Percentiles rank a stretch among this genome's conserved stretches.
phyloP scores from a whole-genome alignment of 2,888 invertebrate species.

The Tyria jacobaeae region DNA sequence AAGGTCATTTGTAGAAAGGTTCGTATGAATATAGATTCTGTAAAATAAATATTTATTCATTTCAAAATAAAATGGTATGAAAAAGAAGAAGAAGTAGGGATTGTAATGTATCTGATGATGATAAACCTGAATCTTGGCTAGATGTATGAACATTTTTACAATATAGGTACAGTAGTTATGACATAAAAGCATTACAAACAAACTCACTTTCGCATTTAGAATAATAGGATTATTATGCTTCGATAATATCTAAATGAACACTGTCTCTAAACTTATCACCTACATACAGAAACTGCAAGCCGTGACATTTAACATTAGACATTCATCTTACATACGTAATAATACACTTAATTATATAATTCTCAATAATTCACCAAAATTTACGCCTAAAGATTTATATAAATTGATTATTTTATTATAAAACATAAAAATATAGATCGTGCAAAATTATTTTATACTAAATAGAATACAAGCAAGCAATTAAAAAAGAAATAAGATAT shows the following conservation, averaged over 20 bases:
- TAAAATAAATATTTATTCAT: too few relatives aligned
- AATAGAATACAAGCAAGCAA: slow-evolving; percentile 14
- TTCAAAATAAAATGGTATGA: too few relatives aligned
- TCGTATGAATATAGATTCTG: too few relatives aligned
- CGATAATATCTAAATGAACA: not conserved
- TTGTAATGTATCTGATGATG: too few relatives aligned
- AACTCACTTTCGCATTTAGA: not conserved
- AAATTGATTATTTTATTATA: slow-evolving; percentile 17
- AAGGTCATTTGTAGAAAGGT: too few relatives aligned
- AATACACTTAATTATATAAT: slow-evolving; percentile 20
- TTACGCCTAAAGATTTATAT: slow-evolving; percentile 30
- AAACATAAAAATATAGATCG: slow-evolving; percentile 20
- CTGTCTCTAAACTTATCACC: not conserved
- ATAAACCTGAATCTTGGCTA: too few relatives aligned
- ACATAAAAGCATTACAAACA: too few relatives aligned
- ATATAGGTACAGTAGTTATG: too few relatives aligned
- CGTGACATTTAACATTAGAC: not conserved
- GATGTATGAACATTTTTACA: too few relatives aligned
- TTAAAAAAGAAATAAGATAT: slow-evolving; percentile 28
- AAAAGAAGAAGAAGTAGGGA: too few relatives aligned
- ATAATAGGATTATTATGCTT: not conserved
- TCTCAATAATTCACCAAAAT: slow-evolving; percentile 32
- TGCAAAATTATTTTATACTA: not conserved
- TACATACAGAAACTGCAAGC: slow-evolving; percentile 2
- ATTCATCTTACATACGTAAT: slow-evolving; percentile 5